Base-by-base conservation (phyloP, 2,888 invertebrate species). In the Junonia oenone region DNA sequence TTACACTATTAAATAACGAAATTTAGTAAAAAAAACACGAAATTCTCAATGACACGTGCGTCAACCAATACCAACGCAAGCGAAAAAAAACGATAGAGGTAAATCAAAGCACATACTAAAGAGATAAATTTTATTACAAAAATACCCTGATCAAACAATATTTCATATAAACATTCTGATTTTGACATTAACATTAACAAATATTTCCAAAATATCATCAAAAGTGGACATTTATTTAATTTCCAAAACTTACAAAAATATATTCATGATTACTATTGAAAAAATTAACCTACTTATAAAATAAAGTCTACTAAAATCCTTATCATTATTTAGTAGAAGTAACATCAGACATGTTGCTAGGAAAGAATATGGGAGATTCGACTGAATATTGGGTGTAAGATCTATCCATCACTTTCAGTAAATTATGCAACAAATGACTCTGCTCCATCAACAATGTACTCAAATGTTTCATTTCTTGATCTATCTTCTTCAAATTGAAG, bases 401-500 rank as follows among this genome's bases (percentile, higher is more conserved):
- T 50, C 71, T 73, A 6, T 79, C 78, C 0, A 78, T 72, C 11
- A 70, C 67, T 55, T 87, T 86, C 13, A 88, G 68, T 54, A 89
- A 67, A 53, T 72, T 83, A 51, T 85, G 84, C 40, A 91, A 56
- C 54, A 89, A 65, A 46, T 72, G 74, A 52, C 90, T 90, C 58
- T 91, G 91, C 33, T 83, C 86, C 68, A 85, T 71, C 31, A 91
- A 55, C 51, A 90, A 61, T 0, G 78, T 91, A 68, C 94, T 93
- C 65, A 94, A 76, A 72, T 94, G 94, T 63, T 92, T 91, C 71
- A 95, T 91, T 75, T 95, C 94, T 69, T 93, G 93, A 29, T 93
- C 92, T 58, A 95, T 91, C 61, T 91, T 91, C 72, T 94, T 94
- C 61, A 94, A 91, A 71, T 94, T 93, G 66, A 94, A 94, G 2